These are phyloP conservation scores for Heteromormyrus szaboi DNA, from an alignment of 2,797 vertebrate species.

Conservation along the genomic window DNA sequence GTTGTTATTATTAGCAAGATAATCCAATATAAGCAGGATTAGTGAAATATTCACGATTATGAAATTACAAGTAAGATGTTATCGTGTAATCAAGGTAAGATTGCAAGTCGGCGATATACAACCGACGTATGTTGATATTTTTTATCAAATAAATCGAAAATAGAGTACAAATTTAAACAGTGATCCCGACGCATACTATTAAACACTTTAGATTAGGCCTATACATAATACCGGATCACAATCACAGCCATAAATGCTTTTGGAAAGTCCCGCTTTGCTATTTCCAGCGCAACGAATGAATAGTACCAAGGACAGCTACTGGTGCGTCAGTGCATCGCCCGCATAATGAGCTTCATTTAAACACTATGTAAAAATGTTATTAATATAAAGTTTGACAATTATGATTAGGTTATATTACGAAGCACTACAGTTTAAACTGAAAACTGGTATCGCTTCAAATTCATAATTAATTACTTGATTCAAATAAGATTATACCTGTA, in stretches of 20 bases:
- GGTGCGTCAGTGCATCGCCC: not conserved
- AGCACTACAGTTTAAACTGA: not conserved
- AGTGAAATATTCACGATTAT: not conserved
- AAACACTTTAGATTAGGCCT: not conserved
- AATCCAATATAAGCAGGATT: not conserved
- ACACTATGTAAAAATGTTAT: not conserved
- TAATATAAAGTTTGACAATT: not conserved
- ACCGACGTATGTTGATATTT: not conserved
- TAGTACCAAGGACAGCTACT: conserved; percentile 6
- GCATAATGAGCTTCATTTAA: not conserved
- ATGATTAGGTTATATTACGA: not conserved
- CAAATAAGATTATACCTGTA: not conserved
- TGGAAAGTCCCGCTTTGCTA: not conserved
- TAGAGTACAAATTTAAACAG: not conserved
- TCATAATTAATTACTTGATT: not conserved
- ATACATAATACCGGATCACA: not conserved
- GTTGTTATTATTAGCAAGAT: not conserved
- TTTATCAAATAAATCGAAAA: not conserved
- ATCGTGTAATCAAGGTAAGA: not conserved
- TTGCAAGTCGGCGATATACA: not conserved
- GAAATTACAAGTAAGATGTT: not conserved
- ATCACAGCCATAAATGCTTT: not conserved
- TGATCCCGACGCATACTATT: not conserved
- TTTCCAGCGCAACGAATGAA: not conserved
- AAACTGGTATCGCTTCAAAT: not conserved